Evolutionary conservation across 2,113 vertebrate species (phyloP), one percentile per base, ranked within the genome.

Genomic region (Phylloscopus trochiloides): DNA sequence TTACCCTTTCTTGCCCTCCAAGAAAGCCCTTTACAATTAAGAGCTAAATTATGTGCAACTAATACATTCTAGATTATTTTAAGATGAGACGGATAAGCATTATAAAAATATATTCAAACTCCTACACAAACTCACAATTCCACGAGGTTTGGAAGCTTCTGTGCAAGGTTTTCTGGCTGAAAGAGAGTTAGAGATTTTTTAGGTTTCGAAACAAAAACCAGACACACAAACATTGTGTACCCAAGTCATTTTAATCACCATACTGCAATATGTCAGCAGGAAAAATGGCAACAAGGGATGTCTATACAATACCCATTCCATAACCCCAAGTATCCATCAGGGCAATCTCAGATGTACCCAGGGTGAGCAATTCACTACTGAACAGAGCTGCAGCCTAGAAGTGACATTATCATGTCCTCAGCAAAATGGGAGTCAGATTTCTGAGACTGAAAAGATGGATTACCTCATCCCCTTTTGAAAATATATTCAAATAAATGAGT

Each of bases 111-210:
- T 78, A 82, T 74, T 52, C 84, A 93, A 96, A 94, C 48, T 67
- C 78, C 78, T 80, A 58, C 45, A 71, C 58, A 97, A 95, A 99
- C 99, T 99, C 97, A 99, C 99, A 99, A 96, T 98, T 99, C 99
- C 96, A 99, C 98, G 73, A 99, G 98, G 97, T 99, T 99, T 95
- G 99, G 99, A 90, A 99, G 99, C 97, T 99, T 99, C 98, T 99
- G 99, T 81, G 98, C 99, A 97, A 99, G 98, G 98, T 99, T 99
- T 96, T 99, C 99, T 95, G 99, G 99, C 99, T 99, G 98, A 97
- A 98, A 98, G 94, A 97, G 97, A 98, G 94, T 95, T 97, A 94
- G 65, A 98, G 80, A 96, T 77, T 88, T 97, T 85, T 97, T 97
- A 97, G 87, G 77, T 94, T 97, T 94, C 31, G 81, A 92, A 96